Percentiles rank a stretch among this genome's conserved stretches.
These are phyloP conservation scores for Scaptomyza tumidula DNA, from an alignment of 2,888 invertebrate genomes.

Conservation along the genomic window DNA sequence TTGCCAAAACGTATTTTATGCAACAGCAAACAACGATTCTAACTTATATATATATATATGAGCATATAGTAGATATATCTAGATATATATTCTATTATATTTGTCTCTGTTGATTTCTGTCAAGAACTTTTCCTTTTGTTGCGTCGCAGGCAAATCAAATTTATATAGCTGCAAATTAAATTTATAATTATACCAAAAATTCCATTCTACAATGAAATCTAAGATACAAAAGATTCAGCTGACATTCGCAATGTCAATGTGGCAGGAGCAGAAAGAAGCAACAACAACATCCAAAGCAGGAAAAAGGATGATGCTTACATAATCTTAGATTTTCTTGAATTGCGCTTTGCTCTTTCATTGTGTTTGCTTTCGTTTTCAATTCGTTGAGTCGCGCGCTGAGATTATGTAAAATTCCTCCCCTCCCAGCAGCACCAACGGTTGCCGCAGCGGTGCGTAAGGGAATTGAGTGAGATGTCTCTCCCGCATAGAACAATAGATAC, in stretches of 20 bases:
- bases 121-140: conserved; percentile 52
- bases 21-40: conserved; percentile 46
- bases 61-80: conserved; percentile 6
- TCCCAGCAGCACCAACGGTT: too few relatives aligned
- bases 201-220: conserved; percentile 13
- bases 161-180: conserved; percentile 23
- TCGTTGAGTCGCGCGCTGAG: conserved; percentile 50
- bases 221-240: conserved; percentile 9
- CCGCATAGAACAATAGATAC: conserved; percentile 30
- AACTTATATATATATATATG: conserved; percentile 21
- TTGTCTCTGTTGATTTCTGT: conserved; percentile 13
- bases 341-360: conserved; percentile 7
- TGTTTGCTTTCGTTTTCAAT: conserved; percentile 52
- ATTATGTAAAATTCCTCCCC: conserved; percentile 62
- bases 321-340: conserved; percentile 15
- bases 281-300: not conserved
- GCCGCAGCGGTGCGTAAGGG: conserved; percentile 45
- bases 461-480: conserved; percentile 3
- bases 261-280: not conserved
- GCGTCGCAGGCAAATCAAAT: not conserved
- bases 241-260: conserved; percentile 57
- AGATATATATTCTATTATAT: conserved; percentile 37
- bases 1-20: conserved; percentile 73
- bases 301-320: conserved; percentile 44
- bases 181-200: conserved; percentile 28